phyloP scores from a whole-genome alignment of 2,888 invertebrate species.

The Cynaeus angustus region DNA sequence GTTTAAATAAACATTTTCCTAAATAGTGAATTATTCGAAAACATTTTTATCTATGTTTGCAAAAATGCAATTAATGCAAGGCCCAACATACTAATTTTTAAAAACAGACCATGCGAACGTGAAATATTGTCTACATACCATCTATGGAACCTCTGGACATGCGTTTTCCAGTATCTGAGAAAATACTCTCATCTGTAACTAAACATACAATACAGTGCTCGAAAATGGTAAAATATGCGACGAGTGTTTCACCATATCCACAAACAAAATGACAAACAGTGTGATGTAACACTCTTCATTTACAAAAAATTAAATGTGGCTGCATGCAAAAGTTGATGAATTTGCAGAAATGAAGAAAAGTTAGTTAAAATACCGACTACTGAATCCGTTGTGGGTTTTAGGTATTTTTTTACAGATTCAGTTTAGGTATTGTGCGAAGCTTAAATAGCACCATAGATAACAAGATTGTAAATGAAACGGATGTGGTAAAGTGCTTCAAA shows the following conservation, averaged over 20 bases:
- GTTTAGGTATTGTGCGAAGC: too few relatives aligned
- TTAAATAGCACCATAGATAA: conserved; percentile 27
- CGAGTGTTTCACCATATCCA: conserved; percentile 18
- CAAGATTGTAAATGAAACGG: background rate
- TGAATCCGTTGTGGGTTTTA: too few relatives aligned
- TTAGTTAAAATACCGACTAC: background rate
- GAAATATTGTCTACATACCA: conserved; percentile 66
- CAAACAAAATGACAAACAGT: background rate
- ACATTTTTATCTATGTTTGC: background rate
- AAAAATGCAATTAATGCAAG: background rate
- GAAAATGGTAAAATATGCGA: conserved; percentile 39
- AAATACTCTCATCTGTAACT: conserved; percentile 73
- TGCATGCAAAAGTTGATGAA: conserved; percentile 9
- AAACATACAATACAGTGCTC: conserved; percentile 61
- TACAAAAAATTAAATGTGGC: conserved; percentile 21
- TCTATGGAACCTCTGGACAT: conserved; percentile 71
- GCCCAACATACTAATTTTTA: background rate
- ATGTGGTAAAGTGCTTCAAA: too few relatives aligned
- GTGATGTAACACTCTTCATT: conserved; percentile 20
- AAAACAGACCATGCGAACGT: conserved; percentile 6
- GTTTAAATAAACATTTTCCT: background rate
- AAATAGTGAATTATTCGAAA: conserved; percentile 13
- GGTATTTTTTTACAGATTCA: too few relatives aligned
- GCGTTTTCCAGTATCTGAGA: conserved; percentile 70
- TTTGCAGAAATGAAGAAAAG: background rate